A percentile compares a stretch with the other conserved stretches of the same genome.
These are phyloP conservation scores for Cataglyphis altisquamis DNA, from an alignment of 2,888 invertebrate genomes.

Conservation along the genomic window DNA sequence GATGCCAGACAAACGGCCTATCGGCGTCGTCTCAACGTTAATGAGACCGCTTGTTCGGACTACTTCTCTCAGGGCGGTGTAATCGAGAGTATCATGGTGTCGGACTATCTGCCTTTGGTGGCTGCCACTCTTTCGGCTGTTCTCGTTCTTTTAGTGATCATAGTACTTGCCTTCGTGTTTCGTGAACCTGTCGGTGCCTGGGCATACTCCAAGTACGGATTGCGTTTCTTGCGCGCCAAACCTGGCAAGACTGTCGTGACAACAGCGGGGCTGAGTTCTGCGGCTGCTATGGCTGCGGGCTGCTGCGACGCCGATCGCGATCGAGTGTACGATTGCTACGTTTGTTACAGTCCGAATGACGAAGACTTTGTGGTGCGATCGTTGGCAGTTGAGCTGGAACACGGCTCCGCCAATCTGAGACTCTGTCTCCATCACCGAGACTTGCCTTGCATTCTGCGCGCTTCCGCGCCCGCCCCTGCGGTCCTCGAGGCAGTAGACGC, in stretches of 20 bases:
- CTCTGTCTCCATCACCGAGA: slow-evolving; percentile 96
- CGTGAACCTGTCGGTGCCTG: slow-evolving; percentile 95
- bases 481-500: slow-evolving; percentile 95
- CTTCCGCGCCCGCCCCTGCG: slow-evolving; percentile 91
- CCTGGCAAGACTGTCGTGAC: slow-evolving; percentile 90
- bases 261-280: slow-evolving; percentile 86
- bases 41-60: slow-evolving; percentile 95
- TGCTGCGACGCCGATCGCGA: slow-evolving; percentile 86
- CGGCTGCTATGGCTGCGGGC: slow-evolving; percentile 61
- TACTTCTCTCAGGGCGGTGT: slow-evolving; percentile 94
- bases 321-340: slow-evolving; percentile 96
- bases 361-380: slow-evolving; percentile 95
- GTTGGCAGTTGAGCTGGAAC: slow-evolving; percentile 94
- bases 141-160: slow-evolving; percentile 91
- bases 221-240: slow-evolving; percentile 88
- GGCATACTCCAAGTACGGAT: slow-evolving; percentile 95
- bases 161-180: slow-evolving; percentile 94
- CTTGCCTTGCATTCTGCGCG: slow-evolving; percentile 90
- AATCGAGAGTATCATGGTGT: slow-evolving; percentile 92
- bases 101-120: slow-evolving; percentile 94
- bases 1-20: slow-evolving; percentile 90
- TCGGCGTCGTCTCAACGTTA: slow-evolving; percentile 93
- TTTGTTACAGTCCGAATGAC: slow-evolving; percentile 97
- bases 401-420: slow-evolving; percentile 92
- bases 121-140: slow-evolving; percentile 93